These are phyloP conservation scores for Zapornia atra DNA, from an alignment of 2,113 vertebrate genomes.

Conservation along the genomic window DNA sequence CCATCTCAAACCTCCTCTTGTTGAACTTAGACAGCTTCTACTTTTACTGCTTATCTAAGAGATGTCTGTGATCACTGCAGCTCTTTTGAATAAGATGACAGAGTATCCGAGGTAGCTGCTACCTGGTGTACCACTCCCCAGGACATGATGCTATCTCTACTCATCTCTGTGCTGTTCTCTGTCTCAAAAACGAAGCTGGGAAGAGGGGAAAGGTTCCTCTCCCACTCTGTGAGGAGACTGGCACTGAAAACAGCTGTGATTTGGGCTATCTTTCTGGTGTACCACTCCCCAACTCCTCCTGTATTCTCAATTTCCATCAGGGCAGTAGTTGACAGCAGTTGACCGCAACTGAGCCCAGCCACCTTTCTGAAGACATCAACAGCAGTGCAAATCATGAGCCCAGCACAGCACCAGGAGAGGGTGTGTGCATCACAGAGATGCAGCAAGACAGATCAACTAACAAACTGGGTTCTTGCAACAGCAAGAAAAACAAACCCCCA, in stretches of 20 bases:
- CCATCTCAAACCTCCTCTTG: not conserved
- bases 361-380: not conserved
- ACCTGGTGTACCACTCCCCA: not conserved
- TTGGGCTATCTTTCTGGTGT: not conserved
- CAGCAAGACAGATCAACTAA: not conserved
- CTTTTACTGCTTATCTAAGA: not conserved
- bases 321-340: not conserved
- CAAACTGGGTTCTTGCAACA: not conserved
- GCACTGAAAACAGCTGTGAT: not conserved
- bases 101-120: not conserved
- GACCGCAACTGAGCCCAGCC: not conserved
- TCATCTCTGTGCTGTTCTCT: not conserved
- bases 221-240: not conserved
- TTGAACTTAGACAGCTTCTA: not conserved
- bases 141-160: not conserved
- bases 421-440: not conserved
- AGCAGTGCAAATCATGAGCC: not conserved
- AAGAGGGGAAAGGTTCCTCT: not conserved
- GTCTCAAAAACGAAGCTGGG: not conserved
- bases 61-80: not conserved
- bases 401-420: not conserved
- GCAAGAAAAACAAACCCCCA: not conserved
- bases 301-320: not conserved
- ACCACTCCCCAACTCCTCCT: not conserved
- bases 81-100: not conserved